Percentiles rank a stretch among this genome's conserved stretches.
Evolutionary conservation across 2,113 vertebrate genomes (phyloP).

Genomic region (Catharus bicknelli): DNA sequence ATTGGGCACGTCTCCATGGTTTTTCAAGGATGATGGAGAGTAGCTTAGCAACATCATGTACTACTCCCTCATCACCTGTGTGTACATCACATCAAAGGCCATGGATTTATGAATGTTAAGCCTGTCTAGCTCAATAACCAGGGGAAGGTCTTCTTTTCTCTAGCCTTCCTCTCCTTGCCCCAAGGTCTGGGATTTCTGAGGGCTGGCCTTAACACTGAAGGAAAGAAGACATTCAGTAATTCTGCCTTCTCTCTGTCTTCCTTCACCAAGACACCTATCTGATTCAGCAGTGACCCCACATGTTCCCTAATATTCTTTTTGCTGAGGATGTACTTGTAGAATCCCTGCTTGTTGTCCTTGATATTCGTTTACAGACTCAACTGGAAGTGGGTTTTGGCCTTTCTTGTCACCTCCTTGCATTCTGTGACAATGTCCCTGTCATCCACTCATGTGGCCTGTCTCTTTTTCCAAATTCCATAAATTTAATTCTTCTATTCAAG

Average conservation of each 20-base stretch:
- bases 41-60: not conserved
- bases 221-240: not conserved
- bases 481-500: rapidly evolving
- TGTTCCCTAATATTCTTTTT: not conserved
- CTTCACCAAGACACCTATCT: not conserved
- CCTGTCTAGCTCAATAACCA: not conserved
- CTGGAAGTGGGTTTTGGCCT: not conserved
- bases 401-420: not conserved
- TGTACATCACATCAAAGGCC: not conserved
- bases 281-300: not conserved
- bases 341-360: not conserved
- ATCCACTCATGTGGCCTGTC: not conserved
- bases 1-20: not conserved
- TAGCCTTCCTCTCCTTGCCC: not conserved
- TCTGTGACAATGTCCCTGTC: not conserved
- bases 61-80: not conserved
- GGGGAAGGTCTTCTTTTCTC: not conserved
- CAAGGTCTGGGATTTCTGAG: not conserved
- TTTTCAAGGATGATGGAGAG: not conserved
- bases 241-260: not conserved
- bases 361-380: not conserved
- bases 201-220: not conserved
- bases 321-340: not conserved
- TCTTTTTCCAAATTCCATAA: not conserved
- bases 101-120: not conserved